phyloP scores from a whole-genome alignment of 2,888 invertebrate species.

The Mystacides longicornis region DNA sequence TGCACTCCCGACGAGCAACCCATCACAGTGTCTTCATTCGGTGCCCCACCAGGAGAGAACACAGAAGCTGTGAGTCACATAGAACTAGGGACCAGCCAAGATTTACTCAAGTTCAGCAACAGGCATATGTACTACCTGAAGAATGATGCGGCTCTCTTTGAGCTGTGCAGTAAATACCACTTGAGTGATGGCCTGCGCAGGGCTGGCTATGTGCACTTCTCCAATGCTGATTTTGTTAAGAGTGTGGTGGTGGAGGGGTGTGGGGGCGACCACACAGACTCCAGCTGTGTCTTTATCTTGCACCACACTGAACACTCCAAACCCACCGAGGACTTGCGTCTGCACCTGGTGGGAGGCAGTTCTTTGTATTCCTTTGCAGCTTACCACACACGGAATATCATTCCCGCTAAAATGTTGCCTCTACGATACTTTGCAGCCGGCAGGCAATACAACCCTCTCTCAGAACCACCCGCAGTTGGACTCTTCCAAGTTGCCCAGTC shows the following conservation, averaged over 20 bases:
- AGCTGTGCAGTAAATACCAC: conserved; percentile 52
- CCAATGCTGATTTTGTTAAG: conserved; percentile 71
- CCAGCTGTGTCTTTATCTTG: conserved; percentile 51
- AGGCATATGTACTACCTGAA: conserved; percentile 55
- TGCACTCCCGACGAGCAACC: conserved; percentile 56
- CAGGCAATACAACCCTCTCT: conserved; percentile 54
- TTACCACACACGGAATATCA: conserved; percentile 59
- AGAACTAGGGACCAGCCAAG: conserved; percentile 46
- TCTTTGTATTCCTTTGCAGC: conserved; percentile 68
- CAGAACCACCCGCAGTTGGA: conserved; percentile 37
- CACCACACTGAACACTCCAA: conserved; percentile 50
- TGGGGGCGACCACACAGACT: conserved; percentile 51
- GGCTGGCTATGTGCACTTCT: conserved; percentile 54
- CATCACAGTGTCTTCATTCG: too few species aligned
- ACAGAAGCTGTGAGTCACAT: conserved; percentile 40
- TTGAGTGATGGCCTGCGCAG: conserved; percentile 40
- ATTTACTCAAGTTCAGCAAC: conserved; percentile 52
- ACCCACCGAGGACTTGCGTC: conserved; percentile 47
- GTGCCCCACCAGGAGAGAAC: conserved; percentile 31
- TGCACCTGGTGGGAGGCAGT: conserved; percentile 70
- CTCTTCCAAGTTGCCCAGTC: conserved; percentile 64
- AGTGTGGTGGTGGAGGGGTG: conserved; percentile 70
- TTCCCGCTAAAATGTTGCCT: conserved; percentile 57
- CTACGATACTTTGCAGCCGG: conserved; percentile 64
- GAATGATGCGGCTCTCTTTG: conserved; percentile 65